Evolutionary conservation across 2,113 vertebrate genomes (phyloP).

Genomic region (Uropsilus gracilis): DNA sequence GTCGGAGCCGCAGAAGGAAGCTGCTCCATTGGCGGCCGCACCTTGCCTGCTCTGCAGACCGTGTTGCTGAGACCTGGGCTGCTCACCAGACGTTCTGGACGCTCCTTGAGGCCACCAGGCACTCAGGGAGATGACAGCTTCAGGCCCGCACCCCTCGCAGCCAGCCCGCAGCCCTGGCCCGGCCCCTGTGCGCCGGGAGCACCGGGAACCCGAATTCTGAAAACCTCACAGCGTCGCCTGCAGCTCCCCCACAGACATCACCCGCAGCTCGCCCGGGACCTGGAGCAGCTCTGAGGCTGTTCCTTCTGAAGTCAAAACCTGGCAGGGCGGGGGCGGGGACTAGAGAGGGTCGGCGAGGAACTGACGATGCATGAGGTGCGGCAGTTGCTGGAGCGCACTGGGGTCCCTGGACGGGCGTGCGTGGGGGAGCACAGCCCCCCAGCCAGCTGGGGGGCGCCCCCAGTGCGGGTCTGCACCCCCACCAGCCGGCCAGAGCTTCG

Average conservation of each 20-base stretch:
- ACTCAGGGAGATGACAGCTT: no score
- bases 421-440: conserved; percentile 80
- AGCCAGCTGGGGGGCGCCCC: conserved; percentile 69
- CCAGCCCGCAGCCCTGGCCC: neutral
- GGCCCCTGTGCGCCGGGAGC: neutral
- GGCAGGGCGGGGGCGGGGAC: conserved; percentile 78
- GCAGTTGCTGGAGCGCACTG: conserved; percentile 77
- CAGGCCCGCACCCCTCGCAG: no score
- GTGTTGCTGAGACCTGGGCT: no score
- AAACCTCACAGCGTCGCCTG: conserved; percentile 71
- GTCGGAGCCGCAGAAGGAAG: neutral
- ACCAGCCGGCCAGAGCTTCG: conserved; percentile 68
- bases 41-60: neutral
- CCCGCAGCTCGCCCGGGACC: conserved; percentile 37
- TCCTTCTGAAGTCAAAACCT: conserved; percentile 85
- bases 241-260: conserved; percentile 69
- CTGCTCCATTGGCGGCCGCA: neutral
- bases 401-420: conserved; percentile 77
- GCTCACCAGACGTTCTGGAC: no score
- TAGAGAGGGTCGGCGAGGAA: conserved; percentile 82
- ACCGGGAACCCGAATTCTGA: conserved; percentile 67
- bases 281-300: conserved; percentile 78
- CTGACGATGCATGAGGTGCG: no score
- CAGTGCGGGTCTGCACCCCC: conserved; percentile 67
- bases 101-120: no score